Conservation (phyloP, 2,797 vertebrate species). For the Artibeus jamaicensis region DNA sequence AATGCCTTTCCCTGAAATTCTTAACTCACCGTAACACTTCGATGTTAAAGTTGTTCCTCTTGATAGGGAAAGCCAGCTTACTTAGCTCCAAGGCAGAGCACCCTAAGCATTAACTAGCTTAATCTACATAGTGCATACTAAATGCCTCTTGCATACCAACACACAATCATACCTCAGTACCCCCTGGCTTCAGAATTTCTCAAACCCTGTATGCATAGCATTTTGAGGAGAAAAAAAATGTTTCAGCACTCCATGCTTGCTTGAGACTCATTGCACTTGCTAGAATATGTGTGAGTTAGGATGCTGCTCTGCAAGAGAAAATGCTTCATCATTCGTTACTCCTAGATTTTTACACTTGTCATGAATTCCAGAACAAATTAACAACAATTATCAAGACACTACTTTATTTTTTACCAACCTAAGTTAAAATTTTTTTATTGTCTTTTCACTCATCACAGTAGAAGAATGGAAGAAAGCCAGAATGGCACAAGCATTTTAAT, state of each 20-base stretch:
- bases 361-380: too few species aligned
- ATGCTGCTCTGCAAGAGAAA: too few species aligned
- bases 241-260: too few species aligned
- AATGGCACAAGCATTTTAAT: not conserved
- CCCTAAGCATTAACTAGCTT: not conserved
- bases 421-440: not conserved
- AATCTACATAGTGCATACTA: not conserved
- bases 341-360: too few species aligned
- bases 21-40: not conserved
- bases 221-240: too few species aligned
- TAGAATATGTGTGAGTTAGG: too few species aligned
- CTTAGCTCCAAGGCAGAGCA: not conserved
- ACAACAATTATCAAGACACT: too few species aligned
- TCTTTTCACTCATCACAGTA: not conserved
- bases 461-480: not conserved
- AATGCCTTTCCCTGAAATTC: not conserved
- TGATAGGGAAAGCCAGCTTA: not conserved
- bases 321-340: too few species aligned
- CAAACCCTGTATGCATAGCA: too few species aligned
- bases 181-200: too few species aligned
- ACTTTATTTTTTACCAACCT: not conserved
- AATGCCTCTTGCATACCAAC: not conserved
- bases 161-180: too few species aligned
- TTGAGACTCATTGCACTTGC: too few species aligned
- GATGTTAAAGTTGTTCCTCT: not conserved